Percentiles rank a stretch among this genome's conserved stretches.
Evolutionary conservation across 2,113 vertebrate species (phyloP).

Genomic region (Coptodon bakossiorum): DNA sequence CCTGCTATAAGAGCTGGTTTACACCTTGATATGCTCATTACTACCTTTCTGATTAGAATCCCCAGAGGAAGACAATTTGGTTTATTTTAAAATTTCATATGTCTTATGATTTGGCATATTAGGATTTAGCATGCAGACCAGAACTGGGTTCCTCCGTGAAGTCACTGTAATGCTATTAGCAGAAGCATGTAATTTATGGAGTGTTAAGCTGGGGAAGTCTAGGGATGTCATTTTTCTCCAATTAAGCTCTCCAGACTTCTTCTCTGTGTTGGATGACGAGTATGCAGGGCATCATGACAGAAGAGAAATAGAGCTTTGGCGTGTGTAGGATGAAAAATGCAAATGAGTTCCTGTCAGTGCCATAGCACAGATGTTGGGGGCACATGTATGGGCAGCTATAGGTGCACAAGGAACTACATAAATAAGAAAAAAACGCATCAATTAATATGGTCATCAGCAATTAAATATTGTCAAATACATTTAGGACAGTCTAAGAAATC

Average conservation of each 20-base stretch:
- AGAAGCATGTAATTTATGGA: conserved; percentile 44
- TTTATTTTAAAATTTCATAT: not conserved
- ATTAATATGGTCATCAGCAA: not conserved
- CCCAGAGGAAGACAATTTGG: not conserved
- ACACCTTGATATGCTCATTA: not conserved
- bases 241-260: conserved; percentile 34
- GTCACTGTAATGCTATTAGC: conserved; percentile 48
- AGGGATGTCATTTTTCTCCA: conserved; percentile 36
- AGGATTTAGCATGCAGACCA: conserved; percentile 1
- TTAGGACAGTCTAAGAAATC: not conserved
- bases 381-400: not conserved
- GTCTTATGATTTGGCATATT: not conserved
- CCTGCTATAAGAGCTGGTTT: not conserved
- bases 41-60: not conserved
- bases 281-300: not conserved
- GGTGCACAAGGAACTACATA: not conserved
- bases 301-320: conserved; percentile 12
- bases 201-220: conserved; percentile 40
- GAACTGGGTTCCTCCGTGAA: not conserved
- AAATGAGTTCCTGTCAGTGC: not conserved
- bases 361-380: not conserved
- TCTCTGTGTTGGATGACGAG: conserved; percentile 11
- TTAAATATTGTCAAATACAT: not conserved
- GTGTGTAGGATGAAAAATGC: not conserved
- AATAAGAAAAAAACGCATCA: not conserved